phyloP scores from a whole-genome alignment of 2,888 invertebrate species.

The Ryuthela nishihirai region DNA sequence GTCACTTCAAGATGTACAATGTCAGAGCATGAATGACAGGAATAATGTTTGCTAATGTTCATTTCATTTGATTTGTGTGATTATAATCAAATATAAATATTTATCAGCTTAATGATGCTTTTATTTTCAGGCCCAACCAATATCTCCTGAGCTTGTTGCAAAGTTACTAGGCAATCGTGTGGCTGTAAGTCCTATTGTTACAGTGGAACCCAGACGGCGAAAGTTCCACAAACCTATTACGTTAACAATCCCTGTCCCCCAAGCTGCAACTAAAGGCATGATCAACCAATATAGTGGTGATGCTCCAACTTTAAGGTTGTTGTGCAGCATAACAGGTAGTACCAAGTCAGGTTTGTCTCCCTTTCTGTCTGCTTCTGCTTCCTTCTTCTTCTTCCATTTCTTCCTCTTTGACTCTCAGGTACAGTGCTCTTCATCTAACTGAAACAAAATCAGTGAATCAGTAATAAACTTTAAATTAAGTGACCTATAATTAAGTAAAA shows the following conservation, averaged over 20 bases:
- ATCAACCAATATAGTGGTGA: slow-evolving; percentile 95
- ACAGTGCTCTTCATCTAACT: background rate
- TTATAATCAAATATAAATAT: too few species aligned
- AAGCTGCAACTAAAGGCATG: slow-evolving; percentile 96
- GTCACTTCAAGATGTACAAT: too few species aligned
- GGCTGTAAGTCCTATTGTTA: slow-evolving; percentile 99
- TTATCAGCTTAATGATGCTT: too few species aligned
- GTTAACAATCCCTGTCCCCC: slow-evolving; percentile 96
- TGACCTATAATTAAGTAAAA: too few species aligned
- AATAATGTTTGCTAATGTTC: background rate
- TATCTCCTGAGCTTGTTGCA: slow-evolving; percentile 92
- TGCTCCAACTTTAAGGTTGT: slow-evolving; percentile 87
- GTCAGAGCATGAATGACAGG: too few species aligned
- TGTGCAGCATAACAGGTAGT: slow-evolving; percentile 97
- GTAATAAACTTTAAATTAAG: too few species aligned
- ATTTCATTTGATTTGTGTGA: background rate
- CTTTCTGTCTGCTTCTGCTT: slow-evolving; percentile 28
- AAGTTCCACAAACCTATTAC: slow-evolving; percentile 99
- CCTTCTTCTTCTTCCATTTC: slow-evolving; percentile 17
- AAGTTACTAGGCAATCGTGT: slow-evolving; percentile 97
- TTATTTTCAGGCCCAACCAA: slow-evolving; percentile 84
- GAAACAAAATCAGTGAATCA: too few species aligned
- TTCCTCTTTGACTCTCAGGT: background rate
- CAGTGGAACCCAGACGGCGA: slow-evolving; percentile 94
- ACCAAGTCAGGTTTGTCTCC: slow-evolving; percentile 45